Evolutionary conservation across 2,113 vertebrate genomes (phyloP).

Genomic region (Laticauda colubrina): DNA sequence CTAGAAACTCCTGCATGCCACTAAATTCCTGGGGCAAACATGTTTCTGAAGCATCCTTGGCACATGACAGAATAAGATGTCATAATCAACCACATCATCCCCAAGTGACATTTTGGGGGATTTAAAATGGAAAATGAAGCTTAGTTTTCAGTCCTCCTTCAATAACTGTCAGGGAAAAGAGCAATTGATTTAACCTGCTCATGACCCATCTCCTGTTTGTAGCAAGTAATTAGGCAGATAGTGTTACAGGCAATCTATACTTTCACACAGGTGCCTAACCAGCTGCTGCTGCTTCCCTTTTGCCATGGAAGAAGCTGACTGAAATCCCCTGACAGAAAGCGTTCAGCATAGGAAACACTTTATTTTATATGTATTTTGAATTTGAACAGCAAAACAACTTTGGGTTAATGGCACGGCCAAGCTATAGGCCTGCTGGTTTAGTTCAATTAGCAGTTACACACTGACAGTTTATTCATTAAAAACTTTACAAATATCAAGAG

Average conservation of each 20-base stretch:
- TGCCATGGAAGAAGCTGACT: background rate
- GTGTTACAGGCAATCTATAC: conserved; percentile 34
- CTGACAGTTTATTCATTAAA: background rate
- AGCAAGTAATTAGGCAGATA: conserved; percentile 48
- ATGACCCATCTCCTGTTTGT: conserved; percentile 44
- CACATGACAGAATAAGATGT: background rate
- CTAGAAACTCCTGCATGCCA: background rate
- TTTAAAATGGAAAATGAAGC: conserved; percentile 47
- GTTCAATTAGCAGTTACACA: background rate
- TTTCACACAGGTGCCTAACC: conserved; percentile 41
- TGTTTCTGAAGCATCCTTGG: background rate
- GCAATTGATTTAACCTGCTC: conserved; percentile 59
- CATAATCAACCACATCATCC: background rate
- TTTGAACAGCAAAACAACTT: background rate
- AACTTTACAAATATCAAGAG: background rate
- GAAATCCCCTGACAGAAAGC: background rate
- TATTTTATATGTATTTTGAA: background rate
- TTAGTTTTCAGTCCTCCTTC: conserved; percentile 43
- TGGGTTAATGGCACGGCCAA: background rate
- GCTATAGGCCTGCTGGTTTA: background rate
- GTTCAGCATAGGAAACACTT: background rate
- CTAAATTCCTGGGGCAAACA: background rate
- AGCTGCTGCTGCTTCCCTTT: conserved; percentile 37
- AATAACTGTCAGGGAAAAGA: conserved; percentile 43
- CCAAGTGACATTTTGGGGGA: conserved; percentile 35